A percentile compares a stretch with the other conserved stretches of the same genome.
These are phyloP conservation scores for Lepidotrigona ventralis DNA, from an alignment of 1,140 invertebrate genomes.

Conservation along the genomic window DNA sequence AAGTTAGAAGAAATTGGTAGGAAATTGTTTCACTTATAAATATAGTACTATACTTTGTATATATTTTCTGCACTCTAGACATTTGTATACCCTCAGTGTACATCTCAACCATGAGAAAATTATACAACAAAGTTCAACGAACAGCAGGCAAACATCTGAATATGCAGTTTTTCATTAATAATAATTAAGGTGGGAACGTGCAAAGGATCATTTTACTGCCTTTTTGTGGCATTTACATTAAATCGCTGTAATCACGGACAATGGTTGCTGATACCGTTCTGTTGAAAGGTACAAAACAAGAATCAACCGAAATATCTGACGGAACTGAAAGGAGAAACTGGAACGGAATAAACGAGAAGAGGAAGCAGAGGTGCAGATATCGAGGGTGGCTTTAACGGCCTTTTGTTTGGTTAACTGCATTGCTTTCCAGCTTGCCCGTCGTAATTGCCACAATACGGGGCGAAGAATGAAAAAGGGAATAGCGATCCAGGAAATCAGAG, in stretches of 20 bases:
- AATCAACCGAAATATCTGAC: constrained; percentile 53
- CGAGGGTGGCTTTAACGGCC: constrained; percentile 63
- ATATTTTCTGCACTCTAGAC: too few species aligned
- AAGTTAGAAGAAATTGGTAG: too few species aligned
- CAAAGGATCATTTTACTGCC: background rate
- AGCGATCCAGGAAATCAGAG: constrained; percentile 47
- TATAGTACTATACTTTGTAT: too few species aligned
- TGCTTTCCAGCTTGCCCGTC: constrained; percentile 61
- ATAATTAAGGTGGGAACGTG: background rate
- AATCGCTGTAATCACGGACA: background rate
- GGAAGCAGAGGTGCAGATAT: constrained; percentile 63
- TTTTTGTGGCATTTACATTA: background rate
- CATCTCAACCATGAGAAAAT: background rate
- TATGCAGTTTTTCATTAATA: background rate
- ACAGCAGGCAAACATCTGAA: background rate
- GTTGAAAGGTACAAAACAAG: background rate
- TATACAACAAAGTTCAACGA: background rate
- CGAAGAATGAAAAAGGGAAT: constrained; percentile 51
- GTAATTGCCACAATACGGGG: constrained; percentile 70
- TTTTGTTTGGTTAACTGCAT: constrained; percentile 74
- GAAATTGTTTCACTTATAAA: too few species aligned
- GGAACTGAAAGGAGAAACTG: constrained; percentile 49
- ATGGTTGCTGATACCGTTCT: background rate
- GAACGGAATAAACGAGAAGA: constrained; percentile 56
- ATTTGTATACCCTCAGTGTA: too few species aligned